Percentiles rank a stretch among this genome's conserved stretches.
phyloP scores from a whole-genome alignment of 1,140 invertebrate genomes.

The Galleria mellonella region DNA sequence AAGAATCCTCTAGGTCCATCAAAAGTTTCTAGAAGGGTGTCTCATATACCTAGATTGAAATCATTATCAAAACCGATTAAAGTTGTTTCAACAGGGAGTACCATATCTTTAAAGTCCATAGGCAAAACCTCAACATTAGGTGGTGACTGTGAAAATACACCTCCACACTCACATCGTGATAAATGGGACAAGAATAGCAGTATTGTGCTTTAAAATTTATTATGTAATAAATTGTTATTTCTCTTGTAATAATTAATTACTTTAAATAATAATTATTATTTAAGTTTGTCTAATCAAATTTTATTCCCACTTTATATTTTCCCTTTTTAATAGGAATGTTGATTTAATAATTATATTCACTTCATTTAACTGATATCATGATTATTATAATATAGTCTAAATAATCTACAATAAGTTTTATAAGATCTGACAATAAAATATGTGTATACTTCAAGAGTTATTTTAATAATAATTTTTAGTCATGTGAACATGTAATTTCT shows the following conservation, averaged over 20 bases:
- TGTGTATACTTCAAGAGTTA: not conserved
- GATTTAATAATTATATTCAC: too few relatives aligned
- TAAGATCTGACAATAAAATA: not conserved
- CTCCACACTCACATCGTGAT: conserved; percentile 65
- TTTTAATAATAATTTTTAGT: too few relatives aligned
- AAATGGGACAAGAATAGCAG: conserved; percentile 69
- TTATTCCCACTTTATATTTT: too few relatives aligned
- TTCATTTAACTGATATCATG: not conserved
- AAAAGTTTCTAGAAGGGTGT: conserved; percentile 43
- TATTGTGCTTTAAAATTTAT: conserved; percentile 55
- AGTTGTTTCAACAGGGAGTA: conserved; percentile 31
- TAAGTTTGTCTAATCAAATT: too few relatives aligned
- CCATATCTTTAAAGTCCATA: conserved; percentile 49
- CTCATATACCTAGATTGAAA: conserved; percentile 60
- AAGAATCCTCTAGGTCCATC: conserved; percentile 24
- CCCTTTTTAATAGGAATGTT: too few relatives aligned
- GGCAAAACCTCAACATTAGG: conserved; percentile 31
- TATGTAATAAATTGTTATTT: too few relatives aligned
- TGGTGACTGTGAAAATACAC: conserved; percentile 69
- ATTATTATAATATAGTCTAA: not conserved
- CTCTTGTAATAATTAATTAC: too few relatives aligned
- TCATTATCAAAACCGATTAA: conserved; percentile 43
- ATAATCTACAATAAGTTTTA: not conserved
- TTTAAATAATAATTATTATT: too few relatives aligned
- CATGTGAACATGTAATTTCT: too few relatives aligned